Percentiles rank a stretch among this genome's conserved stretches.
These are phyloP conservation scores for Brachypalpus laphriformis DNA, from an alignment of 2,888 invertebrate species.

Conservation along the genomic window DNA sequence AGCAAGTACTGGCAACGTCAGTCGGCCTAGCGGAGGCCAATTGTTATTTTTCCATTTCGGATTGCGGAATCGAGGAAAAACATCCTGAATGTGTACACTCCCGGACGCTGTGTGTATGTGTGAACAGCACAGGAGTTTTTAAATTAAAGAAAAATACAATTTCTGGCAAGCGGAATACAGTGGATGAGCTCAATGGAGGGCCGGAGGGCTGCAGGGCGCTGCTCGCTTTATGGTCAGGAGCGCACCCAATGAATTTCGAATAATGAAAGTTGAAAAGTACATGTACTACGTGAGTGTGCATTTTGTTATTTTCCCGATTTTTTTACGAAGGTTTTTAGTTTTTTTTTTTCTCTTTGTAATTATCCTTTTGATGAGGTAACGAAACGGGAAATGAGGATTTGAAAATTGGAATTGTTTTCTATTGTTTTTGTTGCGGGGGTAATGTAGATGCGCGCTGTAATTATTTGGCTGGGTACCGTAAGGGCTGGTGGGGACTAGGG, in stretches of 20 bases:
- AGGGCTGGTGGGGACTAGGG: background rate
- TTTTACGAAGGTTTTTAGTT: constrained; percentile 14
- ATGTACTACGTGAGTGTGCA: constrained; percentile 66
- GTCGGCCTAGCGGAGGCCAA: constrained; percentile 71
- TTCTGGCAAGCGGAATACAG: constrained; percentile 57
- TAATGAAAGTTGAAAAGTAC: constrained; percentile 72
- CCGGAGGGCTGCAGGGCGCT: constrained; percentile 45
- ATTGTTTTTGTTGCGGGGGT: constrained; percentile 39
- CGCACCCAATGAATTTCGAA: constrained; percentile 70
- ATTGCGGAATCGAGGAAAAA: constrained; percentile 73
- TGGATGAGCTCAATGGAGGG: background rate
- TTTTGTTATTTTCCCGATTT: constrained; percentile 59
- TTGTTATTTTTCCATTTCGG: constrained; percentile 75
- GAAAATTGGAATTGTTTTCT: constrained; percentile 73
- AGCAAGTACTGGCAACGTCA: constrained; percentile 54
- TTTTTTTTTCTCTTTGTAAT: constrained; percentile 57
- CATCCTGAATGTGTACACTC: constrained; percentile 56
- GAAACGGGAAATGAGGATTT: constrained; percentile 74
- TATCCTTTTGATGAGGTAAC: constrained; percentile 74
- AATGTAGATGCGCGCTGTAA: constrained; percentile 46
- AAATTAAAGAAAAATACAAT: constrained; percentile 74
- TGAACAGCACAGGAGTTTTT: constrained; percentile 62
- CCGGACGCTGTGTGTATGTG: constrained; percentile 16
- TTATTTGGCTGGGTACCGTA: constrained; percentile 45
- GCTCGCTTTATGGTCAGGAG: constrained; percentile 72